Conservation (phyloP, 2,888 invertebrate genomes). For the Sycophila texana region DNA sequence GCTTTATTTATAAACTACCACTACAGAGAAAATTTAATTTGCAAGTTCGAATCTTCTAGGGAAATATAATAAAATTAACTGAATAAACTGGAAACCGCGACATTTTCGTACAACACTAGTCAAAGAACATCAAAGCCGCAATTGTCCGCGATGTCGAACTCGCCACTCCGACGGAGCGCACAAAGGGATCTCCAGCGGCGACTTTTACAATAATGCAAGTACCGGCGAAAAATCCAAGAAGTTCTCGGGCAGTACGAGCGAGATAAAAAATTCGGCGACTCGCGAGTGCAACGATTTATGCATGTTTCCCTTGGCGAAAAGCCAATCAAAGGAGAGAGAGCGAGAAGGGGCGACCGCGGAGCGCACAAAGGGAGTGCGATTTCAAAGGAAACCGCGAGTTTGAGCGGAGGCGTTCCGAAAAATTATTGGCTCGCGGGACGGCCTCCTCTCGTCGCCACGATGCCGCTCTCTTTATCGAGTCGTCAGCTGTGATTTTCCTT, state of each 20-base stretch:
- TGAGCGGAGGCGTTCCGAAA: slow-evolving; percentile 41
- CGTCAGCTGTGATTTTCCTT: slow-evolving; percentile 18
- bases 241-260: background rate
- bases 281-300: slow-evolving; percentile 34
- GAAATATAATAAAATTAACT: no score
- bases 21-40: background rate
- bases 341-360: background rate
- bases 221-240: slow-evolving; percentile 1
- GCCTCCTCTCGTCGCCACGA: slow-evolving; percentile 59
- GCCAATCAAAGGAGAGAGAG: slow-evolving; percentile 45
- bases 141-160: background rate
- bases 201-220: background rate
- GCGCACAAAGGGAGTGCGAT: slow-evolving; percentile 20
- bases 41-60: no score
- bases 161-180: slow-evolving; percentile 1
- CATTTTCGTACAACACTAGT: background rate
- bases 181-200: background rate
- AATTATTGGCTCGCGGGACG: slow-evolving; percentile 55
- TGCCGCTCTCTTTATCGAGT: slow-evolving; percentile 47
- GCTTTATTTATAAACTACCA: background rate
- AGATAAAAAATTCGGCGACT: slow-evolving; percentile 3
- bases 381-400: slow-evolving; percentile 51
- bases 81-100: background rate
- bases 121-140: background rate
- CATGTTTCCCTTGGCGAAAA: slow-evolving; percentile 44